These are phyloP conservation scores for Darevskia mixta DNA, from an alignment of 2,797 vertebrate genomes.

Conservation along the genomic window DNA sequence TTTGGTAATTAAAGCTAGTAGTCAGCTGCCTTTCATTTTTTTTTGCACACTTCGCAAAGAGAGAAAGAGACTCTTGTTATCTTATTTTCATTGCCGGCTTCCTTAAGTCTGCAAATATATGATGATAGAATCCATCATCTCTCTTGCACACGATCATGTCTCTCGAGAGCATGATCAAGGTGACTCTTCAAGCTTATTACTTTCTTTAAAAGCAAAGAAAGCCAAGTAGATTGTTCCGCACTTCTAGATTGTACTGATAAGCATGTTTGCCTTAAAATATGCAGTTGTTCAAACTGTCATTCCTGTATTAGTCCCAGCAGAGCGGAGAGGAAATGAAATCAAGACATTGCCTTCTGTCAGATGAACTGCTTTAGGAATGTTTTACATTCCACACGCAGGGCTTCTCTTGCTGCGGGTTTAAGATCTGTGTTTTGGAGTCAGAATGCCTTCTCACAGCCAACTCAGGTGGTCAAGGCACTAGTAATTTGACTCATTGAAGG, in stretches of 20 bases:
- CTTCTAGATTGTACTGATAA: slow-evolving; percentile 1
- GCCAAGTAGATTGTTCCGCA: neutral
- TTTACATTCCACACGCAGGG: too few relatives aligned
- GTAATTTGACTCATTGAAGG: too few relatives aligned
- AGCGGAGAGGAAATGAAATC: neutral
- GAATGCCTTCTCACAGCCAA: too few relatives aligned
- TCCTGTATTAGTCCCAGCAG: neutral
- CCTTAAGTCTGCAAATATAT: slow-evolving; percentile 11
- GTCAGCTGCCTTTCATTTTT: neutral
- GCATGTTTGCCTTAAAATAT: slow-evolving; percentile 12
- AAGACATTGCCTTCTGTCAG: neutral
- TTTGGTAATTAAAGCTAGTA: slow-evolving; percentile 12
- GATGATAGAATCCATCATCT: slow-evolving; percentile 4
- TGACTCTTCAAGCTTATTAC: slow-evolving; percentile 19
- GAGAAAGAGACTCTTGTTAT: neutral
- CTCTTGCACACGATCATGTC: neutral
- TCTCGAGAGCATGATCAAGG: slow-evolving; percentile 28
- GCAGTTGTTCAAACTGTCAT: neutral
- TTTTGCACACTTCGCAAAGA: neutral
- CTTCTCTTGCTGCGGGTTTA: neutral
- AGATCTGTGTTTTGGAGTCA: neutral
- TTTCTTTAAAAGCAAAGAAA: slow-evolving; percentile 19
- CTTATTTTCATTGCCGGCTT: neutral
- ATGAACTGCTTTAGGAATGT: neutral
- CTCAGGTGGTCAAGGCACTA: too few relatives aligned